Evolutionary conservation across 1,140 invertebrate genomes (phyloP).

Genomic region (Idris sp.): DNA sequence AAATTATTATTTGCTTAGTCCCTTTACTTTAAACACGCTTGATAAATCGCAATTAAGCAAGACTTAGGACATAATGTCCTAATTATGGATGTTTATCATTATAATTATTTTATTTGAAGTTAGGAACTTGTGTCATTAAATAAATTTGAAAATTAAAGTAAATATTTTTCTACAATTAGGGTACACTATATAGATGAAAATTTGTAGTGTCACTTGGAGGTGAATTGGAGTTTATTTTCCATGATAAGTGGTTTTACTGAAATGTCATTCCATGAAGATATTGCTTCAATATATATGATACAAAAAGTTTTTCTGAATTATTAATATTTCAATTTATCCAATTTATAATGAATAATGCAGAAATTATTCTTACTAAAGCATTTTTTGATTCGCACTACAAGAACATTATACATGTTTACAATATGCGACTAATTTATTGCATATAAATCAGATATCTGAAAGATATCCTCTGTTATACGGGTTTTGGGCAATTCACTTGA

Average conservation of each 20-base stretch:
- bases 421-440: constrained; percentile 23
- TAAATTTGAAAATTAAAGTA: too few species aligned
- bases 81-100: constrained; percentile 1
- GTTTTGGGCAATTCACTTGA: constrained; percentile 25
- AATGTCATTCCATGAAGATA: too few species aligned
- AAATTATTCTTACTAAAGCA: constrained; percentile 10
- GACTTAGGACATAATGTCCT: neutral
- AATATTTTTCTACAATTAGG: too few species aligned
- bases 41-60: constrained; percentile 22
- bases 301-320: too few species aligned
- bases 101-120: neutral
- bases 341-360: constrained; percentile 5
- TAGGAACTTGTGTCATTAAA: too few species aligned
- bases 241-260: too few species aligned
- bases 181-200: too few species aligned
- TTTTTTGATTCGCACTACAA: neutral
- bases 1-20: constrained; percentile 36
- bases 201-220: too few species aligned
- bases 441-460: constrained; percentile 26
- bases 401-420: constrained; percentile 8
- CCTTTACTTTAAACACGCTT: neutral
- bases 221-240: too few species aligned
- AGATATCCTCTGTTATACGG: constrained; percentile 30
- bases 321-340: neutral
- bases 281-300: too few species aligned